Evolutionary conservation across 2,113 vertebrate genomes (phyloP), one percentile per base, ranked within the genome.

Genomic region (Plecturocebus donacophilus): DNA sequence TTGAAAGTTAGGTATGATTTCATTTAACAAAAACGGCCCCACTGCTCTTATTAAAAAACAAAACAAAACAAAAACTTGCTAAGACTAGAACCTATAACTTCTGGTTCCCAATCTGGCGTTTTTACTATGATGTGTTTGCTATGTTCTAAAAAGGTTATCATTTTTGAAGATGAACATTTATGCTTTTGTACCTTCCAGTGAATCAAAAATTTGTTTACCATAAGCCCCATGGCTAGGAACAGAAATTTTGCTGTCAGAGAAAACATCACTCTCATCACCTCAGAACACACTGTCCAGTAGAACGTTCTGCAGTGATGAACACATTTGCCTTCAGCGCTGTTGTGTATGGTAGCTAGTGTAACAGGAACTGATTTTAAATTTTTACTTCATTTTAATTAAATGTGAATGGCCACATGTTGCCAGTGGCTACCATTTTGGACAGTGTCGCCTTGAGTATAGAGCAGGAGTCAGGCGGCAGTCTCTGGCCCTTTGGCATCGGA

Each of bases 1-100:
- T 61, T 54, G 40, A 56, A n/a, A 23, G 11, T 52, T 38, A 86
- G 27, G 16, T 75, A 30, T 79, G 91, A 95, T 64, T 96, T 94
- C 82, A 79, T 81, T 79, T 87, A 71, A 94, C 66, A 95, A 77
- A 96, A 97, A 96, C 79, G 64, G 64, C 47, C 54, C 38, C 54
- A 10, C 10, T n/a, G 42, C 71, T 47, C 56, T 90, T 73, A 49
- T 52, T 82, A 6, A 25, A 56, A 49, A 68, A 45, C 56, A 58
- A 49, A 54, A 25, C 12, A n/a, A 49, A 80, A 81, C 19, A 13
- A n/a, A 42, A 80, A 80, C 19, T 71, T 47, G 73, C 35, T 70
- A 87, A 42, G 12, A 8, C 86, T 91, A 68, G 87, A 97, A n/a
- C 83, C 54, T 38, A 3, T 93, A 52, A 81, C 79, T 93, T 82